These are phyloP conservation scores for Corythornis leucogaster DNA, from an alignment of 2,797 vertebrate species.

Conservation along the genomic window DNA sequence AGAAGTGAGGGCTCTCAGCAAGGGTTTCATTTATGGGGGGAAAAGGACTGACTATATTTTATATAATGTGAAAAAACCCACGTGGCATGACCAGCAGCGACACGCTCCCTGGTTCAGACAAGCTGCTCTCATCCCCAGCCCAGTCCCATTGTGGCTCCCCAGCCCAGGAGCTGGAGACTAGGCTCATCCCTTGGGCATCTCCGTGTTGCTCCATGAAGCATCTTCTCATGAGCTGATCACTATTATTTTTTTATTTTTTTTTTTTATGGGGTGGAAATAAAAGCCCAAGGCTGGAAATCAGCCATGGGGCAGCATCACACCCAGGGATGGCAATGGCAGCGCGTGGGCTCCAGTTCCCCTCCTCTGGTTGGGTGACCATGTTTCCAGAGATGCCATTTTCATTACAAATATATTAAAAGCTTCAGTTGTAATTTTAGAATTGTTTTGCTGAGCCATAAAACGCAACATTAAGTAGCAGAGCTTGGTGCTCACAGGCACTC, in stretches of 20 bases:
- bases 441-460: conserved; percentile 54
- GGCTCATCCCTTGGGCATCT: neutral
- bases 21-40: neutral
- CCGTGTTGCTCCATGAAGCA: neutral
- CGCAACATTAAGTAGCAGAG: conserved; percentile 34
- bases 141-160: fast-evolving
- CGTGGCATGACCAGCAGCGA: fast-evolving
- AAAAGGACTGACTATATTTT: neutral
- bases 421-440: conserved; percentile 33
- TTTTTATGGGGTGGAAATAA: conserved; percentile 15
- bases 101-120: fast-evolving
- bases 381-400: neutral
- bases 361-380: neutral
- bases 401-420: conserved; percentile 43
- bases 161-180: neutral
- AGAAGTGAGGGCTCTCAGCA: neutral
- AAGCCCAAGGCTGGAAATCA: conserved; percentile 9
- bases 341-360: neutral
- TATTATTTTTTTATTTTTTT: neutral
- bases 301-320: neutral
- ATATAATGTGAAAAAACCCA: neutral
- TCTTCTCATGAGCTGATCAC: neutral
- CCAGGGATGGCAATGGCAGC: neutral
- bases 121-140: neutral
- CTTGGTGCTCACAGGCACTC: conserved; percentile 1